A percentile compares a stretch with the other conserved stretches of the same genome.
These are phyloP conservation scores for Incurvaria masculella DNA, from an alignment of 2,888 invertebrate genomes.

Conservation along the genomic window DNA sequence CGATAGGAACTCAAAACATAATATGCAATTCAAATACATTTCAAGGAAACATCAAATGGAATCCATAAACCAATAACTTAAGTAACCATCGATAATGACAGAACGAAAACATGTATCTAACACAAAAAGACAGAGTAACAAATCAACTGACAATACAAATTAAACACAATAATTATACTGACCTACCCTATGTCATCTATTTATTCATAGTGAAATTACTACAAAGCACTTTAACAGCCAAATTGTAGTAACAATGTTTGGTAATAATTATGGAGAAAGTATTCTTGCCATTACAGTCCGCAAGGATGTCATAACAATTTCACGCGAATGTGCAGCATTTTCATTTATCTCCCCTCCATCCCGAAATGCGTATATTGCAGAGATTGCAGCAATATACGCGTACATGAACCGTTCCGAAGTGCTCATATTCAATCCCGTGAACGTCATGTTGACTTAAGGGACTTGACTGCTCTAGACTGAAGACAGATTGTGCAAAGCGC, in stretches of 20 bases:
- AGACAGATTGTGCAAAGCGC: too few species aligned
- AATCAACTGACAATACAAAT: slow-evolving; percentile 16
- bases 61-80: not conserved
- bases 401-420: too few species aligned
- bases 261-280: not conserved
- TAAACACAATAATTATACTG: slow-evolving; percentile 18
- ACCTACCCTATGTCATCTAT: slow-evolving; percentile 30
- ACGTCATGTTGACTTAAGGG: too few species aligned
- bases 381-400: too few species aligned
- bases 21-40: slow-evolving; percentile 13
- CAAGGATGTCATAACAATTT: too few species aligned
- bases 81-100: slow-evolving; percentile 19
- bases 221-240: slow-evolving; percentile 24
- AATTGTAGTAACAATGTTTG: not conserved
- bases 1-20: slow-evolving; percentile 49
- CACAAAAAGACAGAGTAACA: slow-evolving; percentile 20
- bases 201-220: slow-evolving; percentile 40
- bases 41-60: not conserved
- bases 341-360: too few species aligned
- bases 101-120: slow-evolving; percentile 22
- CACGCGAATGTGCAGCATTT: too few species aligned
- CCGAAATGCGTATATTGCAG: too few species aligned
- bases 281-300: too few species aligned
- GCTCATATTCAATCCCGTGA: too few species aligned
- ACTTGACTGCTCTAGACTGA: too few species aligned